phyloP scores from a whole-genome alignment of 2,888 invertebrate species.

The Eurytoma californica region DNA sequence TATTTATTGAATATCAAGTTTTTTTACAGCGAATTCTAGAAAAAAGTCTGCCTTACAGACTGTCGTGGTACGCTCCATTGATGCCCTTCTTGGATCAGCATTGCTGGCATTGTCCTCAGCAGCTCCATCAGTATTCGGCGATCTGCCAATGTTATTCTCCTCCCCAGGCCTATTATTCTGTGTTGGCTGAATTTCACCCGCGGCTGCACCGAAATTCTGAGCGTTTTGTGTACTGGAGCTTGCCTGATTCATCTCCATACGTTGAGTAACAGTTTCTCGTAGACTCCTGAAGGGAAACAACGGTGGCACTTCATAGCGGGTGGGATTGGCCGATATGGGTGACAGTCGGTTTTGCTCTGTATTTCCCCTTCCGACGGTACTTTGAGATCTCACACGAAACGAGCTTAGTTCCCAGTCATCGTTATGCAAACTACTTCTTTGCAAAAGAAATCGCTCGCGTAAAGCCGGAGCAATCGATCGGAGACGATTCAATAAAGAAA shows the following conservation, averaged over 20 bases:
- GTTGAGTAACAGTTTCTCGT: slow-evolving; percentile 62
- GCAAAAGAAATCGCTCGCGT: neutral
- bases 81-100: too few species aligned
- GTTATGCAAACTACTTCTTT: neutral
- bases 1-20: too few species aligned
- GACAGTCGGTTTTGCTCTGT: slow-evolving; percentile 62
- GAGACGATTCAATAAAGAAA: too few species aligned
- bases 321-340: slow-evolving; percentile 64
- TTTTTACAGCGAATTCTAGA: neutral
- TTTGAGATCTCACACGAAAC: neutral
- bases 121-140: slow-evolving; percentile 29
- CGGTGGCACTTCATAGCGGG: slow-evolving; percentile 66
- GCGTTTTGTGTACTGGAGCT: slow-evolving; percentile 30
- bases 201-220: neutral
- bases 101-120: too few species aligned
- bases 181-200: neutral
- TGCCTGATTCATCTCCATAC: slow-evolving; percentile 56
- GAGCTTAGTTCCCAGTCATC: neutral
- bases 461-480: neutral
- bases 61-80: neutral
- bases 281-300: slow-evolving; percentile 67
- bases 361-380: neutral
- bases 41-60: too few species aligned
- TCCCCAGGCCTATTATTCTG: neutral
- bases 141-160: slow-evolving; percentile 16